These are phyloP conservation scores for Rana temporaria DNA, from an alignment of 2,113 vertebrate genomes.

Conservation along the genomic window DNA sequence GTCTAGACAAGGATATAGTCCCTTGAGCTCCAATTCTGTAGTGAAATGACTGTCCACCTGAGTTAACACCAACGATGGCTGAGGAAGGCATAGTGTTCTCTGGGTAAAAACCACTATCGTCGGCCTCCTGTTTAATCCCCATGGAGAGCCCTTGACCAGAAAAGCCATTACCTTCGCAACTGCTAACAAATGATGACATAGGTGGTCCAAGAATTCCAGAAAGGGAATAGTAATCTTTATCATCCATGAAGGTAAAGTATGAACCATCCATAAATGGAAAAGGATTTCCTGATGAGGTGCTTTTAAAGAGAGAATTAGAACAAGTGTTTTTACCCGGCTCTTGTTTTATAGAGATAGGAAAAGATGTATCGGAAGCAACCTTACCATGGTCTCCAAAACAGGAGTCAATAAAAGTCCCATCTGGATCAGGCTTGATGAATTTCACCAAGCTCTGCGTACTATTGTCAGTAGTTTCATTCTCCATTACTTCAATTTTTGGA, in stretches of 20 bases:
- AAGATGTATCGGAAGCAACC: constrained; percentile 76
- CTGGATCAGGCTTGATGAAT: constrained; percentile 95
- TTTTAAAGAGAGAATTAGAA: constrained; percentile 84
- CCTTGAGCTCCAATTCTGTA: constrained; percentile 98
- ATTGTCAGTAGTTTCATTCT: constrained; percentile 81
- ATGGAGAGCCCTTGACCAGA: constrained; percentile 82
- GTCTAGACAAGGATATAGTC: constrained; percentile 93
- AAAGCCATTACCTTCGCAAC: constrained; percentile 87
- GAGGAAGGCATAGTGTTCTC: constrained; percentile 89
- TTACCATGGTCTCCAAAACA: constrained; percentile 85
- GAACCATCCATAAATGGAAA: constrained; percentile 93
- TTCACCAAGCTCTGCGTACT: constrained; percentile 83
- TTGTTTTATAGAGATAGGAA: constrained; percentile 90
- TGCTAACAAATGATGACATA: constrained; percentile 87
- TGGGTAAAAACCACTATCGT: constrained; percentile 92
- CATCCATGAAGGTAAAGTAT: constrained; percentile 96
- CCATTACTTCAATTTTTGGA: constrained; percentile 91
- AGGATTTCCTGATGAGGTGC: constrained; percentile 84
- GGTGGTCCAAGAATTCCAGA: constrained; percentile 98
- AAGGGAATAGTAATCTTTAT: constrained; percentile 96
- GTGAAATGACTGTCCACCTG: constrained; percentile 97
- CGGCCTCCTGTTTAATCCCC: constrained; percentile 95
- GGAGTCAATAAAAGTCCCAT: constrained; percentile 85
- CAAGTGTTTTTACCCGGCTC: constrained; percentile 90
- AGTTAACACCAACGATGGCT: constrained; percentile 97